Evolutionary conservation across 2,797 vertebrate species (phyloP).

Genomic region (Pseudomugil gertrudae): DNA sequence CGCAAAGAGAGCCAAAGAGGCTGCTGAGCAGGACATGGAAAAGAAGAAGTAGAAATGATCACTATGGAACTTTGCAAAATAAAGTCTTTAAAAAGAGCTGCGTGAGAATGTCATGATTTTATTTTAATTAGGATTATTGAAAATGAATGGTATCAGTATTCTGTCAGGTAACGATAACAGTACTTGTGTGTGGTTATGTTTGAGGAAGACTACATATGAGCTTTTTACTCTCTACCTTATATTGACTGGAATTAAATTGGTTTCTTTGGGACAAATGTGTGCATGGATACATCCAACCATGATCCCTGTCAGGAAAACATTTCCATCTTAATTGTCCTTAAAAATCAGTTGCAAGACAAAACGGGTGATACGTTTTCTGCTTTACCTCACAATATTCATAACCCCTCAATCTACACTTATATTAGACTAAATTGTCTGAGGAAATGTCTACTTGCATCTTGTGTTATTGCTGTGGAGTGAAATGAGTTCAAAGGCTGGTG

Average conservation of each 20-base stretch:
- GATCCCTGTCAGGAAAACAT: not conserved
- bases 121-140: not conserved
- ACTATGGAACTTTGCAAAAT: slow-evolving; percentile 78
- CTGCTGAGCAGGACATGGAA: slow-evolving; percentile 94
- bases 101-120: slow-evolving; percentile 50
- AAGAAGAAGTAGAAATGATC: slow-evolving; percentile 92
- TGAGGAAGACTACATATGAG: too few species aligned
- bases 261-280: not conserved
- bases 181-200: not conserved
- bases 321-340: not conserved
- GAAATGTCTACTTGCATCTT: too few species aligned
- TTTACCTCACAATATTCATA: too few species aligned
- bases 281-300: not conserved
- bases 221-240: too few species aligned
- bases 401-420: too few species aligned
- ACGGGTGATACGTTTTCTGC: too few species aligned
- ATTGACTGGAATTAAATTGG: not conserved
- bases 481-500: not conserved
- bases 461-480: not conserved
- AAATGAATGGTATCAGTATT: not conserved
- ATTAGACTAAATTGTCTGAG: too few species aligned
- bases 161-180: not conserved
- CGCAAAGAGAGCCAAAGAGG: slow-evolving; percentile 97
- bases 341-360: not conserved
- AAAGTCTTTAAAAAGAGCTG: slow-evolving; percentile 74